Evolutionary conservation across 1,140 invertebrate genomes (phyloP), one percentile per base, ranked within the genome.

Genomic region (Drosophila cardini): DNA sequence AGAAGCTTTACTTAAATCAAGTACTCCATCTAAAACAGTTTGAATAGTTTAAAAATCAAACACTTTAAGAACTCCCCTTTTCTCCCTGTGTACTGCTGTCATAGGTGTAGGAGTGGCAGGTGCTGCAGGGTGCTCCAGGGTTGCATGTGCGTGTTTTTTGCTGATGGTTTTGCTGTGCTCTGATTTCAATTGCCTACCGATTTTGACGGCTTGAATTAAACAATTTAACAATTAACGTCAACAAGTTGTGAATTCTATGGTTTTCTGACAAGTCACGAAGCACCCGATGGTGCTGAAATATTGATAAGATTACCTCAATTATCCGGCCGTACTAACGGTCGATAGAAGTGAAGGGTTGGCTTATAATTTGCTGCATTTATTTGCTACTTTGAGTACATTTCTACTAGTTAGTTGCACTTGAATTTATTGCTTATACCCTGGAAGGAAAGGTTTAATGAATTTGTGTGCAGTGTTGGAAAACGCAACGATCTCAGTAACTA

Each of bases 151-250:
- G 61, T 68, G 50, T 3, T 26, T 1, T 1, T 57, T 74, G 32
- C 16, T 40, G 67, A 32, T 26, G 11, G 9, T 32, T 48, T 48
- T 42, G 10, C 53, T 55, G 46, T 75, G n/a, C 11, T 40, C 38
- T 36, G 10, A 9, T 36, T 8, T 65, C 2, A 56, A 18, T 45
- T 43, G 53, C 57, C 58, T 58, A 78, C 87, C 82, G 83, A 82
- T 89, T 83, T 79, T 77, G 76, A 89, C 80, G 72, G 82, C 70
- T 76, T 48, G 52, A 84, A 89, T 89, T 83, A 90, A 78, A 90
- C 84, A 87, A 87, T 87, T 87, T 87, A 68, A 72, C 81, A 89
- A 89, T 89, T 89, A 89, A 89, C 84, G 84, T 89, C 84, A 89
- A 89, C 84, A 89, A 89, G 84, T 89, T 90, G 79, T 71, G 78